These are phyloP conservation scores for Tigriopus californicus DNA, from an alignment of 2,888 invertebrate species.

Conservation along the genomic window DNA sequence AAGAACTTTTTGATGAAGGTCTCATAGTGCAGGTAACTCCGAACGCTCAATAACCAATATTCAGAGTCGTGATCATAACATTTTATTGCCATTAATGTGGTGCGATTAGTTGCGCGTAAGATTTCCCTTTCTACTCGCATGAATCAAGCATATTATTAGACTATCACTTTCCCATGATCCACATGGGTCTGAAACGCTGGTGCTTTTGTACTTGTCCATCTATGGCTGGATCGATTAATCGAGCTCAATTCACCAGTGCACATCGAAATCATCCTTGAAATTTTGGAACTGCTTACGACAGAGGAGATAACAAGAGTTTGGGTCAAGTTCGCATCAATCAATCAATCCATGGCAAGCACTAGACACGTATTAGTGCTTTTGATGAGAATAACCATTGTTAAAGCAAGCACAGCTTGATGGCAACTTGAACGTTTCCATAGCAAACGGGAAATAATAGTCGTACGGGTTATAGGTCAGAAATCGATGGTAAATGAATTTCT, in stretches of 20 bases:
- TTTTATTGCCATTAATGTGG: constrained; percentile 14
- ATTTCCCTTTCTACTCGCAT: background rate
- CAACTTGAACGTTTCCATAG: constrained; percentile 22
- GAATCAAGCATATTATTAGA: too few species aligned
- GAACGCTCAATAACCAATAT: too few species aligned
- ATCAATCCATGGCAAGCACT: too few species aligned
- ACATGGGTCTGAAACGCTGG: too few species aligned
- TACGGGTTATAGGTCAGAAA: constrained; percentile 22
- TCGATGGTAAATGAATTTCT: constrained; percentile 19
- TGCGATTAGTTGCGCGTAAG: background rate
- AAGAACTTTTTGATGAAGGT: too few species aligned
- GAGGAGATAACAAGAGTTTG: too few species aligned
- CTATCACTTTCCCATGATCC: too few species aligned
- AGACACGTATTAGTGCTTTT: background rate
- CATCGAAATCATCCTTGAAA: background rate
- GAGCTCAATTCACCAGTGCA: background rate
- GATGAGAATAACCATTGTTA: constrained; percentile 16
- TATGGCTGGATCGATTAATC: background rate
- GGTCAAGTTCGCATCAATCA: too few species aligned
- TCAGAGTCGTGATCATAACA: too few species aligned
- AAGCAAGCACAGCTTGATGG: constrained; percentile 22
- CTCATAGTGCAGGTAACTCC: too few species aligned
- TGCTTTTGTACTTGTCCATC: too few species aligned
- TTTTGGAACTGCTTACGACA: too few species aligned
- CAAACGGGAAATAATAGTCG: constrained; percentile 22